Conservation (phyloP, 2,113 vertebrate species). For the Lagopus leucura region DNA sequence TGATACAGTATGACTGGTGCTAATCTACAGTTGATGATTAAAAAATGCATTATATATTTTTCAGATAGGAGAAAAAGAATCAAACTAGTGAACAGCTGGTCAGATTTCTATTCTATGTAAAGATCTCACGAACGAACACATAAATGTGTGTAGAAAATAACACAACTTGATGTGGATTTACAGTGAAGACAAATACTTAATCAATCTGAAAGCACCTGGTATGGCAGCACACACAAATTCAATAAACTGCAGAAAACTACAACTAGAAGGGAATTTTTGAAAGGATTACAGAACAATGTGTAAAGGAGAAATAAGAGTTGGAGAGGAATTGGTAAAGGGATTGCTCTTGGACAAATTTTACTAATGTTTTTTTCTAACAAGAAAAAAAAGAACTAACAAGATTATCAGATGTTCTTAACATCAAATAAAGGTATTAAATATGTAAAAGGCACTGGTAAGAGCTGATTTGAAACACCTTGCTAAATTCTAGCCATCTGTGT, state of each 20-base stretch:
- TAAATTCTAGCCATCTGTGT: not conserved
- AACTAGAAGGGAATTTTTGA: not conserved
- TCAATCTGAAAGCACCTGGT: not conserved
- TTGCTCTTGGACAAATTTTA: not conserved
- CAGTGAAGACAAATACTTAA: not conserved
- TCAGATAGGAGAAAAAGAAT: not conserved
- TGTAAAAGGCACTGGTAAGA: not conserved
- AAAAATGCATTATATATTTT: not conserved
- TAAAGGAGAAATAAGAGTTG: not conserved
- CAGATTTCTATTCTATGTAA: not conserved
- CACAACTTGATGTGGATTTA: not conserved
- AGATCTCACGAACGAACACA: not conserved
- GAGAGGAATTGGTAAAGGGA: not conserved
- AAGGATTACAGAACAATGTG: not conserved
- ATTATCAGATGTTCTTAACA: not conserved
- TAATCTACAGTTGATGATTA: not conserved
- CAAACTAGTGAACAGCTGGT: not conserved
- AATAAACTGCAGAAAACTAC: not conserved
- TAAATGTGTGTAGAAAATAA: not conserved
- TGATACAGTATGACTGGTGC: not conserved
- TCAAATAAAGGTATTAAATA: not conserved
- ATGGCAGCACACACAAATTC: not conserved
- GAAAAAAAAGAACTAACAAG: not conserved
- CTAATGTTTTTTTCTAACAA: not conserved
- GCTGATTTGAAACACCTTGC: not conserved